A percentile compares a stretch with the other conserved stretches of the same genome.
phyloP scores from a whole-genome alignment of 2,113 vertebrate genomes.

The Aegotheles bennettii region DNA sequence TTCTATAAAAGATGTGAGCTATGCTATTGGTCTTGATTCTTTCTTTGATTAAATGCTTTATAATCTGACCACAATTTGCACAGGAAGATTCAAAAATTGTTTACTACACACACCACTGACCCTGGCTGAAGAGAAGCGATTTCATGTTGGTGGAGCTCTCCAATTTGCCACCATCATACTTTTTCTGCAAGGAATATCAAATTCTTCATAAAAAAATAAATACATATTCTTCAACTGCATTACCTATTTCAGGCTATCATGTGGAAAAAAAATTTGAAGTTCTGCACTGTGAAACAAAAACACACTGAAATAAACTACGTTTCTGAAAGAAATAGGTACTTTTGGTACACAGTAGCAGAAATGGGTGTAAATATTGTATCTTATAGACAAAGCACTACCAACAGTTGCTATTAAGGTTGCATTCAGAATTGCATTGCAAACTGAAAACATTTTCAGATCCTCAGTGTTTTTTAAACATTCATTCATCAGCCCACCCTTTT shows the following conservation, averaged over 20 bases:
- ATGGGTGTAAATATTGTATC: neutral
- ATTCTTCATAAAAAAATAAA: neutral
- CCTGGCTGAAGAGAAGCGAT: neutral
- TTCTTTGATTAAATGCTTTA: neutral
- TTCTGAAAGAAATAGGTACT: neutral
- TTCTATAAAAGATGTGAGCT: neutral
- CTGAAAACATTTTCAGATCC: neutral
- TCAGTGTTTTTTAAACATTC: neutral
- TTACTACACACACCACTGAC: fast-evolving
- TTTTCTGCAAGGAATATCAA: neutral
- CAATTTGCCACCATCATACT: neutral
- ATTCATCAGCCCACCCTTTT: neutral
- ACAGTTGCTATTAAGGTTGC: neutral
- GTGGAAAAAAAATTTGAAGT: neutral
- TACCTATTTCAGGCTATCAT: neutral
- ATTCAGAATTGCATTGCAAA: neutral
- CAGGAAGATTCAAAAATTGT: neutral
- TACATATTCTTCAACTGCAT: neutral
- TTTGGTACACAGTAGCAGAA: neutral
- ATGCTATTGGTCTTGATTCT: neutral
- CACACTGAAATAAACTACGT: neutral
- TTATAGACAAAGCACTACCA: neutral
- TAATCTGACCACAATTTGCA: neutral
- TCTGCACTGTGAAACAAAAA: neutral
- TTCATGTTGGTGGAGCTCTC: neutral